phyloP scores from a whole-genome alignment of 2,888 invertebrate genomes.

The Nebria brevicollis region DNA sequence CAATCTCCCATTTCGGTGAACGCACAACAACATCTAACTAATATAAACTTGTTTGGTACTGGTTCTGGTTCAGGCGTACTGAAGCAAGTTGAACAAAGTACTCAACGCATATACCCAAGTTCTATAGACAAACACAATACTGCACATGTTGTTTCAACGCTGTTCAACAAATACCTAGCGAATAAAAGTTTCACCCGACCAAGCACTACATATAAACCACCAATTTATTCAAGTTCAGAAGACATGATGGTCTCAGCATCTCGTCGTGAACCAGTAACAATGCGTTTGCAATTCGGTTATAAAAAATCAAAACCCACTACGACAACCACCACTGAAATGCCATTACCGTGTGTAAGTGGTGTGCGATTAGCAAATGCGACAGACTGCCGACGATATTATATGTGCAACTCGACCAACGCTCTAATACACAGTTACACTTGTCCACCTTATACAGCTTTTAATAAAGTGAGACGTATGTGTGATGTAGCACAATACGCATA shows the following conservation, averaged over 20 bases:
- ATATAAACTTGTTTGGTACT: constrained; percentile 45
- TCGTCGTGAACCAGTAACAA: constrained; percentile 9
- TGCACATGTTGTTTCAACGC: constrained; percentile 45
- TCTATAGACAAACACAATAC: constrained; percentile 36
- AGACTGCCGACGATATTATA: constrained; percentile 49
- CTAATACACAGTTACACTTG: constrained; percentile 46
- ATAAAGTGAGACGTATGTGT: constrained; percentile 48
- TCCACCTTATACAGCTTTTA: constrained; percentile 49
- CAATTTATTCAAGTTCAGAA: neutral
- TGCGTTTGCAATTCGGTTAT: constrained; percentile 17
- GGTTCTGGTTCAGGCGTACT: constrained; percentile 27
- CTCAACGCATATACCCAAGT: constrained; percentile 22
- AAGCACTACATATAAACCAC: constrained; percentile 26
- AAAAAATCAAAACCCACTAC: constrained; percentile 12
- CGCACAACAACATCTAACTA: constrained; percentile 43
- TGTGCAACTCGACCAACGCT: constrained; percentile 45
- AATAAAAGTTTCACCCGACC: constrained; percentile 45
- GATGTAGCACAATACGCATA: constrained; percentile 46
- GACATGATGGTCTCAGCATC: neutral
- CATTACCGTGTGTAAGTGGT: constrained; percentile 28
- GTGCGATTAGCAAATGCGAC: constrained; percentile 48
- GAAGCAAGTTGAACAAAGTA: constrained; percentile 40
- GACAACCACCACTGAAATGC: constrained; percentile 19
- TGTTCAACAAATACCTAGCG: constrained; percentile 49
- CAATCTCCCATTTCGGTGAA: constrained; percentile 31